These are phyloP conservation scores for Limnephilus auricula DNA, from an alignment of 2,888 invertebrate species.

Conservation along the genomic window DNA sequence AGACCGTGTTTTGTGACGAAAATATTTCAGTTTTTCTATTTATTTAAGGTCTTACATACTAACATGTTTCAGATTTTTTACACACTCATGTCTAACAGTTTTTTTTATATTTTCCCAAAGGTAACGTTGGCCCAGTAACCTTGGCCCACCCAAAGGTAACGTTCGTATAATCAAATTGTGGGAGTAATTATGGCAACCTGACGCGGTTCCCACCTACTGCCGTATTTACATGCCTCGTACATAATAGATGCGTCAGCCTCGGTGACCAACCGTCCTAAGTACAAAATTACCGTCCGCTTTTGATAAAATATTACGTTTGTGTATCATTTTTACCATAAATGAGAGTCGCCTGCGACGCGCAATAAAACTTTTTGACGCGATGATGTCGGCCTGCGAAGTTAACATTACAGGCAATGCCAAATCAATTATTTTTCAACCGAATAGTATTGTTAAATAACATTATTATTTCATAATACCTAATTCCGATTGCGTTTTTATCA, in stretches of 20 bases:
- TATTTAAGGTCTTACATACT: no score
- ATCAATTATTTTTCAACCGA: no score
- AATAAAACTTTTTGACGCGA: neutral
- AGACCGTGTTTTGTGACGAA: no score
- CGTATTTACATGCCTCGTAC: neutral
- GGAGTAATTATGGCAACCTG: neutral
- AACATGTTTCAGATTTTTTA: no score
- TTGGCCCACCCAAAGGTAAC: no score
- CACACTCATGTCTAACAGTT: neutral
- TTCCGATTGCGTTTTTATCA: no score
- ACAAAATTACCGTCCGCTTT: neutral
- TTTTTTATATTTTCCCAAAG: neutral
- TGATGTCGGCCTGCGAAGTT: neutral
- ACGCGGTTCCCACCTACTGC: neutral
- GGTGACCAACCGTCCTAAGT: neutral
- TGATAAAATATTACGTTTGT: neutral
- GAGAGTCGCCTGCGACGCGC: neutral
- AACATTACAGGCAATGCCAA: neutral
- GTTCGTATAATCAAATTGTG: neutral
- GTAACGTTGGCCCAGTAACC: neutral
- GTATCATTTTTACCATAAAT: neutral
- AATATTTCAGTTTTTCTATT: no score
- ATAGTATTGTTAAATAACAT: no score
- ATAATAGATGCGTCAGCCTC: neutral
- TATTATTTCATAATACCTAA: no score